These are phyloP conservation scores for Zaprionus tsacasi DNA, from an alignment of 1,140 invertebrate genomes.

Conservation along the genomic window DNA sequence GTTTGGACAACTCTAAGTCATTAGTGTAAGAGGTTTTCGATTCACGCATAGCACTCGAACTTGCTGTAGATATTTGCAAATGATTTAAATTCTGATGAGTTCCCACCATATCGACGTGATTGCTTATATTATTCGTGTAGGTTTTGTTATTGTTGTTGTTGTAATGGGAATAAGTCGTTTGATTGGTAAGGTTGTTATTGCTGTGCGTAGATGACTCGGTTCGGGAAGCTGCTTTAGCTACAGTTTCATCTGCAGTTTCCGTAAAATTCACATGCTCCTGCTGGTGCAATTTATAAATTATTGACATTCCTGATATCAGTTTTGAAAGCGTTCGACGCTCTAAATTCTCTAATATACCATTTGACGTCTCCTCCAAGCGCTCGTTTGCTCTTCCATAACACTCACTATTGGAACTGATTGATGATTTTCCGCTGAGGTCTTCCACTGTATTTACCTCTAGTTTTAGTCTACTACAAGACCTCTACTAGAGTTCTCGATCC, in stretches of 20 bases:
- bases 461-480: neutral
- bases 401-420: neutral
- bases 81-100: constrained; percentile 47
- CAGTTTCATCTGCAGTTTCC: neutral
- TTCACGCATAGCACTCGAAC: constrained; percentile 12
- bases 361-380: neutral
- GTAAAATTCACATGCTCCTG: neutral
- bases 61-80: constrained; percentile 22
- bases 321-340: neutral
- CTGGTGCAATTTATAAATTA: constrained; percentile 21
- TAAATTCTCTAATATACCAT: neutral
- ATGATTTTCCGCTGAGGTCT: neutral
- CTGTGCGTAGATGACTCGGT: neutral
- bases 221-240: neutral
- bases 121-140: neutral
- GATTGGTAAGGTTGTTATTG: neutral
- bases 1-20: constrained; percentile 26
- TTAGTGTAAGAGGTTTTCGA: constrained; percentile 10
- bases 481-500: neutral
- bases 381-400: neutral
- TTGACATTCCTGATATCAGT: constrained; percentile 22
- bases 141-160: constrained; percentile 25
- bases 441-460: neutral
- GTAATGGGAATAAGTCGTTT: neutral
- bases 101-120: constrained; percentile 53